Base-by-base conservation (phyloP, 2,113 vertebrate genomes). In the Myanophis thanlyinensis region DNA sequence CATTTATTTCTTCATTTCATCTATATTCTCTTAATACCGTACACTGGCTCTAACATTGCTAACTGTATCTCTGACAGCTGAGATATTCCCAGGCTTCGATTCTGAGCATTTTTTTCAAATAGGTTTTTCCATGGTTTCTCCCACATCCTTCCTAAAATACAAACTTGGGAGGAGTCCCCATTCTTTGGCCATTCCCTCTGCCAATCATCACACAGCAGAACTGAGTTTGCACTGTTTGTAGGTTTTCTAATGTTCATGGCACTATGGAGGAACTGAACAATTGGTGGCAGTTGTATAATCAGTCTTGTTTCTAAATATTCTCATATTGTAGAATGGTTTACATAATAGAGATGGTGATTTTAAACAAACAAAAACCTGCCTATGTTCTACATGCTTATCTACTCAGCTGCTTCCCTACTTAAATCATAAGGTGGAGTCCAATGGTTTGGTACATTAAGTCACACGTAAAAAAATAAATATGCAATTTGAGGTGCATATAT, bases 241-340 rank as follows among this genome's bases (percentile, higher is more conserved):
- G 87, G 88, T 80, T 49, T 95, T 96, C 93, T 94, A 94, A 89
- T 93, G 95, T 87, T 90, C 89, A 20, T 92, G 90, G 46, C 89
- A 93, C 84, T 49, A 94, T 94, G 94, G 95, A 96, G 87, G 93
- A 93, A 95, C 91, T 91, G 91, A 94, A 95, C 30, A 80, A 95
- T 95, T 95, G 95, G 94, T 94, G 95, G 93, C 93, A 93, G 46
- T 54, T 91, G 94, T 95, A 93, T 62, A 85, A 85, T 85, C 86
- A 87, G 93, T 87, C 85, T 95, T n/a, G 15, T 5, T 67, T 67
- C n/a, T 4, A n/a, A 67, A 67, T 67, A 67, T n/a, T 67, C 59
- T 67, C 27, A 67, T 67, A n/a, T 62, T 62, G 30, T 13, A n/a
- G 1, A n/a, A n/a, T 67, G 62, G 5, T n/a, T 67, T 67, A 67